A percentile compares a stretch with the other conserved stretches of the same genome.
Evolutionary conservation across 1,140 invertebrate species (phyloP).

Genomic region (Hyles euphorbiae): DNA sequence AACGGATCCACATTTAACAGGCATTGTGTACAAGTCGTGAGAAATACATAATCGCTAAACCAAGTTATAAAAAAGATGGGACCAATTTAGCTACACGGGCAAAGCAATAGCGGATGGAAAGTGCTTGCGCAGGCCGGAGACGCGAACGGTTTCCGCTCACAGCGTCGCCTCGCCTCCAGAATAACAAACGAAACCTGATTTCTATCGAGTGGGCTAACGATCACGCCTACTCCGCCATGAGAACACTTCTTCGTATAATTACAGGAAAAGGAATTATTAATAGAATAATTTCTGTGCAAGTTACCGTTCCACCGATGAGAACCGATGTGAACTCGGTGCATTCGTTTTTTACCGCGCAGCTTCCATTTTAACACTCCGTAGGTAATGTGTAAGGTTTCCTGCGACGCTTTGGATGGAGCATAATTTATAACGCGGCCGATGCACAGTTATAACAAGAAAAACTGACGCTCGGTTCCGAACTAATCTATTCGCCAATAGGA

Average conservation of each 20-base stretch:
- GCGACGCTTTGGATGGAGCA: no score
- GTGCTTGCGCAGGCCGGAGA: conserved; percentile 37
- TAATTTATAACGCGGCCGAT: no score
- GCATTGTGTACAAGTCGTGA: neutral
- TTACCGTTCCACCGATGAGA: no score
- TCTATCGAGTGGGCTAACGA: conserved; percentile 58
- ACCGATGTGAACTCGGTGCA: no score
- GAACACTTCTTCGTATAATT: conserved; percentile 26
- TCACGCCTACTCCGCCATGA: conserved; percentile 38
- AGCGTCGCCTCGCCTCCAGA: conserved; percentile 52
- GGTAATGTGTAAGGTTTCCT: no score
- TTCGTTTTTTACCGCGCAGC: no score
- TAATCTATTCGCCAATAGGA: no score
- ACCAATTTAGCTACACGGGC: conserved; percentile 35
- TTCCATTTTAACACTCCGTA: no score
- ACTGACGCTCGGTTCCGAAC: no score
- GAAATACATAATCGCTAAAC: conserved; percentile 2
- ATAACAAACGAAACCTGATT: conserved; percentile 74
- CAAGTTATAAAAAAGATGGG: conserved; percentile 26
- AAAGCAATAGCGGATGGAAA: conserved; percentile 62
- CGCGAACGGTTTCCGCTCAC: conserved; percentile 9
- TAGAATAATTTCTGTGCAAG: conserved; percentile 4
- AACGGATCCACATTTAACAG: no score
- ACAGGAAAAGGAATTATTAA: conserved; percentile 11
- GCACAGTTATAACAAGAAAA: no score